A percentile compares a stretch with the other conserved stretches of the same genome.
phyloP scores from a whole-genome alignment of 2,888 invertebrate species.

The Lomographa bimaculata region DNA sequence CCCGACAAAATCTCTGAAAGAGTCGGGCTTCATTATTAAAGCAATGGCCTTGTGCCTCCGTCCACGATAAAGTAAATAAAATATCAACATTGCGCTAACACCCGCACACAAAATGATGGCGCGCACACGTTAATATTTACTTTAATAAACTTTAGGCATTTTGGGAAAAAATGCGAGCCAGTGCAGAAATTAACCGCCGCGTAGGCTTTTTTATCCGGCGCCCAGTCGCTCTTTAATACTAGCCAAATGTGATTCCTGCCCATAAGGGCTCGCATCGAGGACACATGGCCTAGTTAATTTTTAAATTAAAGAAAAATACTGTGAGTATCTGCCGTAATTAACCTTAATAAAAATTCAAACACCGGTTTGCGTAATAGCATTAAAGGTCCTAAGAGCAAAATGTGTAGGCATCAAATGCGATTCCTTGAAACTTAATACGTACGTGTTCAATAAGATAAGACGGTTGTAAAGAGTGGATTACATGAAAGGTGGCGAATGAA shows the following conservation, averaged over 20 bases:
- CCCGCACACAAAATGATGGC: conserved; percentile 61
- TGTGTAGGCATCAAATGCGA: conserved; percentile 30
- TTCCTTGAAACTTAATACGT: conserved; percentile 48
- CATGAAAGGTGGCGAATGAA: conserved; percentile 52
- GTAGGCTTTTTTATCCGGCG: conserved; percentile 59
- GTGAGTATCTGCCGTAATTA: conserved; percentile 47
- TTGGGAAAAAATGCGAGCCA: conserved; percentile 60
- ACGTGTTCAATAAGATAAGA: conserved; percentile 47
- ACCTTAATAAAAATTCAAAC: conserved; percentile 51
- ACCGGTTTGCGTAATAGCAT: conserved; percentile 41
- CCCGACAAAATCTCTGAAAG: conserved; percentile 71
- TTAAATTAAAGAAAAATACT: conserved; percentile 64
- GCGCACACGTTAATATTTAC: conserved; percentile 66
- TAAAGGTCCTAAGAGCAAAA: conserved; percentile 27
- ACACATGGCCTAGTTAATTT: conserved; percentile 66
- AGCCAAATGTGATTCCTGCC: conserved; percentile 58
- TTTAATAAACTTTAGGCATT: conserved; percentile 70
- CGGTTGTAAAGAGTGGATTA: conserved; percentile 48
- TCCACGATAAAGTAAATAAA: conserved; percentile 73
- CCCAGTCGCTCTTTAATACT: conserved; percentile 54
- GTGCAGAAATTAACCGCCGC: conserved; percentile 66
- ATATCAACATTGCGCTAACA: conserved; percentile 73
- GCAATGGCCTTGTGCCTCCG: conserved; percentile 54
- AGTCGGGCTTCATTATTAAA: conserved; percentile 71
- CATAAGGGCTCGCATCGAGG: conserved; percentile 53